Evolutionary conservation across 1,140 invertebrate genomes (phyloP), one percentile per base, ranked within the genome.

Genomic region (Brachionus plicatilis): DNA sequence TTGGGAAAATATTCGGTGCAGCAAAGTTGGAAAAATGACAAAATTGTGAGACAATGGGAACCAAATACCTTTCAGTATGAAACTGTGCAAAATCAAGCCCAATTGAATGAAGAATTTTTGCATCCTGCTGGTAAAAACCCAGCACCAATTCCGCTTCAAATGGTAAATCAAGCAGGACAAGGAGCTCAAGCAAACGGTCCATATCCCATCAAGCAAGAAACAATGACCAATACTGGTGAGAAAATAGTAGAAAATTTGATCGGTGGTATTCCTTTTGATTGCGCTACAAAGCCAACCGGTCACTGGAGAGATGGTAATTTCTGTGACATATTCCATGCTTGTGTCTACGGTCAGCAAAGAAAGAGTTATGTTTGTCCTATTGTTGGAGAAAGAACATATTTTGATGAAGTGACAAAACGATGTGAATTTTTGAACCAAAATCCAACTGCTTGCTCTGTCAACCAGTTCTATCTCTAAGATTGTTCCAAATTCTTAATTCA

Each of bases 321-420:
- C 37, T 84, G 82, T 56, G 82, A 84, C 45, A 29, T 84, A 4
- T 83, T 83, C 47, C 80, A 83, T 50, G 80, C 80, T 20, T 83
- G 80, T 83, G 29, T 83, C 11, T 47, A 17, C 17, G 82, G 82
- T 60, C 37, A 53, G 33, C 65, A 84, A 56, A 70, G 53, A 72
- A 68, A 68, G n/a, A 70, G 43, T 2, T 84, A 70, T 53, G 65
- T 27, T 27, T 84, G 82, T 24, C 37, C 50, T 1, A 27, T 65
- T 41, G 37, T 84, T 29, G 80, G 80, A 0, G 80, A 83, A 72
- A 24, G 80, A 47, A 68, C 47, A 47, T 83, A 83, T 33, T 84
- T 84, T 72, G 82, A 84, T 75, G 82, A 84, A 12, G 66, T 60
- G n/a, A 72, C 65, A 2, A 53, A 56, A 24, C 41, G 53, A 43